phyloP scores from a whole-genome alignment of 2,888 invertebrate species.

The Marronus borbonicus region DNA sequence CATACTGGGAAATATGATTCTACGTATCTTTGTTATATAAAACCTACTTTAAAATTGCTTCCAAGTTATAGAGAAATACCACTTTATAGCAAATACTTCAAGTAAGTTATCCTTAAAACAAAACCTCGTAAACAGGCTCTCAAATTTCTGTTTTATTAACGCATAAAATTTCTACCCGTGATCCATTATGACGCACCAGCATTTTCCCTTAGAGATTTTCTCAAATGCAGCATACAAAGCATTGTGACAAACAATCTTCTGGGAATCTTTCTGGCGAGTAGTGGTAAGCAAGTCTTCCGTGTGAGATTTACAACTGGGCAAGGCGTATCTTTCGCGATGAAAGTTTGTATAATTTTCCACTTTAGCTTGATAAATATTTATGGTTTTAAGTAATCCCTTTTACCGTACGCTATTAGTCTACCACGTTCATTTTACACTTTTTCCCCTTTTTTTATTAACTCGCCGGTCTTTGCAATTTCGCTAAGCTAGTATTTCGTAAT shows the following conservation, averaged over 20 bases:
- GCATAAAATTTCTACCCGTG: too few species aligned
- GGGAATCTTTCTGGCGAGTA: background rate
- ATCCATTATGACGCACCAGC: too few species aligned
- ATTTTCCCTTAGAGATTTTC: too few species aligned
- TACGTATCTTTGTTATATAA: too few species aligned
- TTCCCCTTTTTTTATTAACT: slow-evolving; percentile 8
- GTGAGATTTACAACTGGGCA: slow-evolving; percentile 25
- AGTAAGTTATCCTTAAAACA: too few species aligned
- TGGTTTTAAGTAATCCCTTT: slow-evolving; percentile 14
- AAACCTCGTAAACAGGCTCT: too few species aligned
- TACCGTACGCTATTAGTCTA: background rate
- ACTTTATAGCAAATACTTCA: too few species aligned
- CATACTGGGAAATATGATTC: background rate
- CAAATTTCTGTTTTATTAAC: too few species aligned
- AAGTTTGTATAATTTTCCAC: slow-evolving; percentile 44
- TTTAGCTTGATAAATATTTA: slow-evolving; percentile 42
- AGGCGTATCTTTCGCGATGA: slow-evolving; percentile 20
- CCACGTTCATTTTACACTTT: slow-evolving; percentile 3
- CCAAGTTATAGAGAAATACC: too few species aligned
- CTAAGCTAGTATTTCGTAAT: slow-evolving; percentile 12
- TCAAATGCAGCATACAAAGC: background rate
- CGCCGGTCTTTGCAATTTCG: background rate
- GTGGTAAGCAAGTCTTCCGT: slow-evolving; percentile 19
- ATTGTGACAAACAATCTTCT: background rate
- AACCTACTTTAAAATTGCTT: too few species aligned